Percentiles rank a stretch among this genome's conserved stretches.
Evolutionary conservation across 1,140 invertebrate genomes (phyloP).

Genomic region (Lucilia cuprina): DNA sequence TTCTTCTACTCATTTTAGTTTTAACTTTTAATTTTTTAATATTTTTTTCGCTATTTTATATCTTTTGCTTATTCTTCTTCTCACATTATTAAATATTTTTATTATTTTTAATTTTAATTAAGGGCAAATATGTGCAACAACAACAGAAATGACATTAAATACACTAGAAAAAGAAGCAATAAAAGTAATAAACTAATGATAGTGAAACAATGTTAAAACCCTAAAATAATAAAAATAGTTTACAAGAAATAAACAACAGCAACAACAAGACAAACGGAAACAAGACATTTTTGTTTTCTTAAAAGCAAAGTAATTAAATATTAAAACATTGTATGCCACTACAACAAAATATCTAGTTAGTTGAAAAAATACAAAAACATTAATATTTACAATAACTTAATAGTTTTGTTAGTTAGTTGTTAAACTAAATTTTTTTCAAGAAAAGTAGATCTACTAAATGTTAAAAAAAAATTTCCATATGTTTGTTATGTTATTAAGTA

Average conservation of each 20-base stretch:
- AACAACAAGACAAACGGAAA: not conserved
- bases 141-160: slow-evolving; percentile 41
- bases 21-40: not conserved
- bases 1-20: not conserved
- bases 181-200: too few species aligned
- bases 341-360: too few species aligned
- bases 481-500: not conserved
- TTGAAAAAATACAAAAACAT: not conserved
- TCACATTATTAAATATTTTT: not conserved
- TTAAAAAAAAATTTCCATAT: not conserved
- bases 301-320: not conserved
- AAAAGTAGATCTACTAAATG: not conserved
- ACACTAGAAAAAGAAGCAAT: slow-evolving; percentile 19
- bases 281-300: not conserved
- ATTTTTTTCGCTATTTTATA: not conserved
- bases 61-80: not conserved
- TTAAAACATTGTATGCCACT: not conserved
- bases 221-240: not conserved
- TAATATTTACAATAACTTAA: too few species aligned
- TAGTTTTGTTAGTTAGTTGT: too few species aligned
- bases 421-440: not conserved
- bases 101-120: slow-evolving; percentile 47
- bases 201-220: not conserved
- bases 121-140: slow-evolving; percentile 53
- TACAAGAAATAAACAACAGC: not conserved